Percentiles rank a stretch among this genome's conserved stretches.
phyloP scores from a whole-genome alignment of 1,140 invertebrate genomes.

The Neomicropteryx cornuta region DNA sequence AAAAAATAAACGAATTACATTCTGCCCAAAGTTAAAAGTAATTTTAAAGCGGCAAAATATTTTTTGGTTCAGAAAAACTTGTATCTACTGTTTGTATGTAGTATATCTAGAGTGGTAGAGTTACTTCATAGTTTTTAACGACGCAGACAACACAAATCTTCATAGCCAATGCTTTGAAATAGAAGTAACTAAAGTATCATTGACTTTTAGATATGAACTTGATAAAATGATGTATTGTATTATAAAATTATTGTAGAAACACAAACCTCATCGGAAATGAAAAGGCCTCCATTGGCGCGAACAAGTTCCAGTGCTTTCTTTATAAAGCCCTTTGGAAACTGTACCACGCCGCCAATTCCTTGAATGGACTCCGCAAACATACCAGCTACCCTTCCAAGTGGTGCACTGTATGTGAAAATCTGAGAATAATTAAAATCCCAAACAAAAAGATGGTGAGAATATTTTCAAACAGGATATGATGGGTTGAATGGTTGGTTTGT shows the following conservation, averaged over 20 bases:
- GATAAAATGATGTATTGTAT: neutral
- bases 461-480: neutral
- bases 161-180: too few relatives aligned
- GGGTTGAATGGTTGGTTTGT: too few relatives aligned
- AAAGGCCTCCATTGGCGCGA: slow-evolving; percentile 71
- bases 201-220: too few relatives aligned
- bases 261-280: slow-evolving; percentile 84
- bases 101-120: too few relatives aligned
- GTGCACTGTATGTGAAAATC: slow-evolving; percentile 62
- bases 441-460: slow-evolving; percentile 1
- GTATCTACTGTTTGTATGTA: too few relatives aligned
- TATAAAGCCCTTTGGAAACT: slow-evolving; percentile 83
- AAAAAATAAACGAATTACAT: too few relatives aligned
- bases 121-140: too few relatives aligned
- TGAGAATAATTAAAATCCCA: slow-evolving; percentile 10
- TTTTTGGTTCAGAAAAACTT: too few relatives aligned
- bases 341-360: slow-evolving; percentile 83
- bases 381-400: slow-evolving; percentile 64
- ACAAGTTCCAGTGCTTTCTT: slow-evolving; percentile 73
- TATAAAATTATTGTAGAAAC: neutral
- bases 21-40: too few relatives aligned
- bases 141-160: too few relatives aligned
- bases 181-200: too few relatives aligned
- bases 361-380: slow-evolving; percentile 94
- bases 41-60: too few relatives aligned